Conservation (phyloP, 2,113 vertebrate species). For the Cebus imitator region DNA sequence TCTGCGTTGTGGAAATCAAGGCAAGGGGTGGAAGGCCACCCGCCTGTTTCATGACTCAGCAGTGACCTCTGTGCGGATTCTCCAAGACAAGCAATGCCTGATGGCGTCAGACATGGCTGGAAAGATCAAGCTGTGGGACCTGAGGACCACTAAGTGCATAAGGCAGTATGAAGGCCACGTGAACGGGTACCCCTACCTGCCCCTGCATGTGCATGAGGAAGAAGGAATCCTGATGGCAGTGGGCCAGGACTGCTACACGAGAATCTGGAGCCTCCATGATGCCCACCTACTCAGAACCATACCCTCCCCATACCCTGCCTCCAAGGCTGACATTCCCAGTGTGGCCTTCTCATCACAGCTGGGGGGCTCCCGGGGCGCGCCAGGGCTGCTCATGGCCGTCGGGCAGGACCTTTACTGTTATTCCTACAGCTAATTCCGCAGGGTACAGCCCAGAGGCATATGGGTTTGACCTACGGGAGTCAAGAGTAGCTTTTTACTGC, state of each 20-base stretch:
- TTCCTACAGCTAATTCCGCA: slow-evolving; percentile 86
- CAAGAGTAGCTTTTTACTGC: background rate
- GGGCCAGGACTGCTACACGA: slow-evolving; percentile 97
- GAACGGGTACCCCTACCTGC: slow-evolving; percentile 93
- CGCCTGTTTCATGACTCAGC: slow-evolving; percentile 92
- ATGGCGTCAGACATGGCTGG: slow-evolving; percentile 96
- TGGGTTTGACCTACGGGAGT: background rate
- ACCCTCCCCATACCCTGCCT: slow-evolving; percentile 92
- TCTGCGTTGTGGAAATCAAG: slow-evolving; percentile 88
- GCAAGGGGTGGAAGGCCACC: slow-evolving; percentile 89
- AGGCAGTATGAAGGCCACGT: slow-evolving; percentile 93
- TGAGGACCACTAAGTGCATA: slow-evolving; percentile 88
- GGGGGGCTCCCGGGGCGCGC: slow-evolving; percentile 89
- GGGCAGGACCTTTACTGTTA: slow-evolving; percentile 95
- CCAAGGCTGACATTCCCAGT: slow-evolving; percentile 94
- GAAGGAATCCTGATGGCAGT: slow-evolving; percentile 94
- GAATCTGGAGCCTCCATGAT: slow-evolving; percentile 95
- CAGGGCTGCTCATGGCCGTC: slow-evolving; percentile 97
- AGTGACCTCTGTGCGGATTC: slow-evolving; percentile 91
- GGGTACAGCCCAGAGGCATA: background rate
- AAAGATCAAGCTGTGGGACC: slow-evolving; percentile 97
- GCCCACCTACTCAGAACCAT: slow-evolving; percentile 93
- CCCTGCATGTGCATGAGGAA: slow-evolving; percentile 93
- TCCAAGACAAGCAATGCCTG: slow-evolving; percentile 93
- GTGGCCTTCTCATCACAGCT: slow-evolving; percentile 94